Evolutionary conservation across 2,797 vertebrate species (phyloP), one percentile per base, ranked within the genome.

Genomic region (Ateles fusciceps): DNA sequence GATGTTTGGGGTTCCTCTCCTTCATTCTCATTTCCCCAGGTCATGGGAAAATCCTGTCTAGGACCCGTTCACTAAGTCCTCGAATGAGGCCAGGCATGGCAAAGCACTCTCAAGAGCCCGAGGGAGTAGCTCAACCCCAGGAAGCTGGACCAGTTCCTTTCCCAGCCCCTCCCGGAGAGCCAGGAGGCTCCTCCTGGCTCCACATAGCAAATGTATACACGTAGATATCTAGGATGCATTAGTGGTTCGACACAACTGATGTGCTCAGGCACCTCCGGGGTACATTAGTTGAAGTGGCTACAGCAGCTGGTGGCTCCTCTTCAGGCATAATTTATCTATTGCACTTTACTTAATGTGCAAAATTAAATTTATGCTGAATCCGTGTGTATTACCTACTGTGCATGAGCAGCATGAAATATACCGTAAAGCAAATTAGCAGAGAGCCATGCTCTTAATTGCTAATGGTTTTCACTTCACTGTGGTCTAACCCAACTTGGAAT

Each of bases 311-410:
- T 98, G 94, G 91, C 91, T 98, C 95, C 89, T 97, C 97, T 97
- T 98, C 95, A 96, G 97, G 93, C 97, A 98, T 98, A 97, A 98
- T 98, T 98, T 98, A 97, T 98, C 98, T 98, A 94, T 97, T 98
- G 97, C 97, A 98, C 97, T 98, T 98, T 97, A 97, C 97, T 98
- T 98, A 97, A 98, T 98, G 98, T 97, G 97, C 96, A 97, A 98
- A 97, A 97, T 97, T 97, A 97, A 98, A 98, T 98, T 98, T 97
- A 98, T 98, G 98, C 97, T 98, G 97, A 98, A 97, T 98, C 96
- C 87, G 94, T 97, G 97, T 98, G 96, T 98, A 96, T 98, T 98
- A 97, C 96, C 97, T 94, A 95, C 96, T 90, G 96, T 94, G 91
- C 97, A 96, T 84, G 96, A 97, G 59, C 81, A 26, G 91, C 96